Conservation (phyloP, 2,888 invertebrate genomes). For the Corbicula japonica region DNA sequence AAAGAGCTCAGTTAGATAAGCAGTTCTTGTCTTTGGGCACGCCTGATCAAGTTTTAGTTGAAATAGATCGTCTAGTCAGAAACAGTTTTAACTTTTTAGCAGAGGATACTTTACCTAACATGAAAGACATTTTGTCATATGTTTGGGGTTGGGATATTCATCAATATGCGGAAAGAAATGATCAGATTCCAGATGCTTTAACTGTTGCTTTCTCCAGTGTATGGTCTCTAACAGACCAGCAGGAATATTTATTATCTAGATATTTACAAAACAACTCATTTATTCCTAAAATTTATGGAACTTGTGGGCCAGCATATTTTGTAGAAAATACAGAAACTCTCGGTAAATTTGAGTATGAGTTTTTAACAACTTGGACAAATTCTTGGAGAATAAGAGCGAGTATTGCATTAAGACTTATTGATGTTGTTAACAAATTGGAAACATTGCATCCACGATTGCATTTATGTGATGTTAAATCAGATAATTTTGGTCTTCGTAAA, state of each 20-base stretch:
- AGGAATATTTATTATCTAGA: constrained; percentile 90
- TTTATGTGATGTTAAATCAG: constrained; percentile 91
- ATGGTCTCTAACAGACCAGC: constrained; percentile 90
- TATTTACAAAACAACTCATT: constrained; percentile 89
- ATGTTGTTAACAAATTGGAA: constrained; percentile 89
- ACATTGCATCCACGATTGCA: constrained; percentile 89
- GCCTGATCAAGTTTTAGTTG: constrained; percentile 26
- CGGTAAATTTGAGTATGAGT: constrained; percentile 57
- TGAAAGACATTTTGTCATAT: constrained; percentile 58
- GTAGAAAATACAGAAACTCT: constrained; percentile 88
- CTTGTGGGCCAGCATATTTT: constrained; percentile 90
- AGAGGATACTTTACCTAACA: constrained; percentile 40
- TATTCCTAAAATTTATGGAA: constrained; percentile 90
- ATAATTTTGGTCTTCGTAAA: constrained; percentile 89
- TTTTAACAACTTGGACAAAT: constrained; percentile 71
- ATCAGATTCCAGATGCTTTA: constrained; percentile 26
- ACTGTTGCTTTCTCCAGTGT: constrained; percentile 78
- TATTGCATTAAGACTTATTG: constrained; percentile 88
- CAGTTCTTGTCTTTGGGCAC: too few relatives aligned
- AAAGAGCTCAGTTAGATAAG: constrained; percentile 14
- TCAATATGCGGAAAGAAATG: constrained; percentile 44
- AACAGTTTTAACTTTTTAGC: constrained; percentile 45
- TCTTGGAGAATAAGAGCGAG: constrained; percentile 75
- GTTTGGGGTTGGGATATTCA: constrained; percentile 61
- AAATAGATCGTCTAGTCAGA: constrained; percentile 42